Evolutionary conservation across 2,888 invertebrate genomes (phyloP).

Genomic region (Lydus trimaculatus): DNA sequence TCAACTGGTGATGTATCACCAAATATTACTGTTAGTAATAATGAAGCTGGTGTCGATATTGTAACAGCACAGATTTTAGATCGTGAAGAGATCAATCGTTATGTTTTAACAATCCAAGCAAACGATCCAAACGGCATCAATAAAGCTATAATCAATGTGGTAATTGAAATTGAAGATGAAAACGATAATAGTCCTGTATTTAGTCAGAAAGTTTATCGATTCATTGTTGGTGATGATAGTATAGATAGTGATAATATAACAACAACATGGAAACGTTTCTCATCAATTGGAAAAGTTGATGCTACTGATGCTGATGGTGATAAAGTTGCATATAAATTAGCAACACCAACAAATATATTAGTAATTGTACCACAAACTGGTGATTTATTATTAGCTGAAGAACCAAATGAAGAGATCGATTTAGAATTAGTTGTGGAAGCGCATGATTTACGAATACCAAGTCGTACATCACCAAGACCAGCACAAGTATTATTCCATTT

Average conservation of each 20-base stretch:
- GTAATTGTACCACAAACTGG: slow-evolving; percentile 90
- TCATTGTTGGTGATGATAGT: slow-evolving; percentile 73
- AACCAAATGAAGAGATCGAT: slow-evolving; percentile 70
- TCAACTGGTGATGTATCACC: slow-evolving; percentile 60
- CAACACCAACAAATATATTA: slow-evolving; percentile 80
- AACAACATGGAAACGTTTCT: slow-evolving; percentile 78
- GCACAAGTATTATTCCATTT: slow-evolving; percentile 82
- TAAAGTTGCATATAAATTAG: slow-evolving; percentile 84
- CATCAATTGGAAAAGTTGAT: slow-evolving; percentile 82
- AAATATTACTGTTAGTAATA: slow-evolving; percentile 61
- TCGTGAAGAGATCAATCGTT: slow-evolving; percentile 75
- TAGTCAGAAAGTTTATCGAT: slow-evolving; percentile 78
- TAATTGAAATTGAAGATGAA: slow-evolving; percentile 80
- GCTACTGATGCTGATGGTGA: slow-evolving; percentile 94
- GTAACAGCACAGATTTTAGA: slow-evolving; percentile 81
- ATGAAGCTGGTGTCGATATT: slow-evolving; percentile 73
- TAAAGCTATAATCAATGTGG: slow-evolving; percentile 80
- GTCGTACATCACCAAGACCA: slow-evolving; percentile 72
- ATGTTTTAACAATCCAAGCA: slow-evolving; percentile 81
- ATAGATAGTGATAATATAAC: slow-evolving; percentile 67
- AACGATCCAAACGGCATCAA: slow-evolving; percentile 81
- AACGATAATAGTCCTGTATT: slow-evolving; percentile 94
- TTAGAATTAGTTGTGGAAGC: slow-evolving; percentile 79
- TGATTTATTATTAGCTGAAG: slow-evolving; percentile 82
- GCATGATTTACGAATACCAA: slow-evolving; percentile 81